Evolutionary conservation across 2,888 invertebrate genomes (phyloP).

Genomic region (Anthrax anthrax): DNA sequence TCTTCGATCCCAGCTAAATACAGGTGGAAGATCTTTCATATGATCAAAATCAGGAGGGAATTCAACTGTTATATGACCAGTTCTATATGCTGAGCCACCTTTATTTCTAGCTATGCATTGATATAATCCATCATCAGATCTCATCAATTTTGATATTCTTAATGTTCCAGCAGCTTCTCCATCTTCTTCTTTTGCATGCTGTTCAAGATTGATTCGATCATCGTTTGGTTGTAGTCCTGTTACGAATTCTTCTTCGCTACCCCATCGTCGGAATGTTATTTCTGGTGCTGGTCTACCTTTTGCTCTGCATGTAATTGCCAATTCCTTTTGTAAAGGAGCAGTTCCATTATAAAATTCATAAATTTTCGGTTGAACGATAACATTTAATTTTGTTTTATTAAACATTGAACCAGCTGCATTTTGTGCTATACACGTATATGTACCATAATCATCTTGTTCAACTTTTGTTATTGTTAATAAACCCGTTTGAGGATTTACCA

Average conservation of each 20-base stretch:
- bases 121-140: constrained; percentile 76
- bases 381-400: constrained; percentile 51
- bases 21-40: constrained; percentile 51
- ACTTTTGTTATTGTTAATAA: constrained; percentile 58
- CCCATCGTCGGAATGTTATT: constrained; percentile 66
- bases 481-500: constrained; percentile 56
- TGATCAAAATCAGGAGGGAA: constrained; percentile 68
- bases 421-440: constrained; percentile 65
- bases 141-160: constrained; percentile 47
- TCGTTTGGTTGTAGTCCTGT: constrained; percentile 50
- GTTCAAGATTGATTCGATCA: constrained; percentile 50
- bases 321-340: constrained; percentile 44
- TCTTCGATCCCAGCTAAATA: constrained; percentile 70
- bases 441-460: constrained; percentile 61
- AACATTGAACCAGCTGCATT: constrained; percentile 64
- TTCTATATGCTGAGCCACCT: constrained; percentile 59
- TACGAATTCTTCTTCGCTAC: constrained; percentile 46
- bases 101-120: constrained; percentile 72
- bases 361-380: constrained; percentile 65
- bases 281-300: constrained; percentile 67
- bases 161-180: constrained; percentile 51
- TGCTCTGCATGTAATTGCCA: constrained; percentile 59
- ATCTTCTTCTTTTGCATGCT: constrained; percentile 38
- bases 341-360: constrained; percentile 63
- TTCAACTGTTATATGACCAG: constrained; percentile 70